Base-by-base conservation (phyloP, 1,140 invertebrate genomes). In the Drosophila triauraria region DNA sequence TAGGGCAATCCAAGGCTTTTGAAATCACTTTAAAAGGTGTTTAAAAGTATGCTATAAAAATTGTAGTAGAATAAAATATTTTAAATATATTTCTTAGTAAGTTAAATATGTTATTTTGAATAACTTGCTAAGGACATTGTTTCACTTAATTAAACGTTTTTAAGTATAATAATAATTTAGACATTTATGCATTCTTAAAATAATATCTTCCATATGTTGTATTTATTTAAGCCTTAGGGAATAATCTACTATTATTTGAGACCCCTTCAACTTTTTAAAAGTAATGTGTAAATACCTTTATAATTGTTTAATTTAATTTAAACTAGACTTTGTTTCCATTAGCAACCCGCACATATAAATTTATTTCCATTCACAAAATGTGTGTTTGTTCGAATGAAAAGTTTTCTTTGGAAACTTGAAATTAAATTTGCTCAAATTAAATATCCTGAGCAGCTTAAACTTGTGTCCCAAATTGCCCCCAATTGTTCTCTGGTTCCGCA, bases 381-480 rank as follows among this genome's bases (percentile, higher is more conserved):
- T 9, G 32, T 23, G 48, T 20, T 35, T 30, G 38, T 54, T 15
- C 1, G n/a, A 17, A 3, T 1, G 8, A 9, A 63, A 67, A 67
- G n/a, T 67, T 67, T 67, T 46, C 30, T 13, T 27, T 38, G 30
- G 2, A 56, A 70, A 70, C 48, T 68, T 68, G 40, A 68, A 70
- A 70, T 70, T 13, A 47, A 44, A 70, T 70, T 70, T 51, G 15
- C 51, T 54, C 30, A 40, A 70, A 70, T 70, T 70, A 68, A 70
- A 68, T 63, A 69, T 46, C 38, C 23, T 53, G 47, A 56, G 35
- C 30, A 46, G 67, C 63, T 68, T 70, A 38, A 70, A 68, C 67
- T 70, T 70, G 63, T 47, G 63, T 38, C 67, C 54, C 48, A 68
- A 70, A 68, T 70, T 70, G 67, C 42, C 67, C 10, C 20, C 67